A percentile compares a stretch with the other conserved stretches of the same genome.
phyloP scores from a whole-genome alignment of 2,888 invertebrate genomes.

The Halictus ligatus region DNA sequence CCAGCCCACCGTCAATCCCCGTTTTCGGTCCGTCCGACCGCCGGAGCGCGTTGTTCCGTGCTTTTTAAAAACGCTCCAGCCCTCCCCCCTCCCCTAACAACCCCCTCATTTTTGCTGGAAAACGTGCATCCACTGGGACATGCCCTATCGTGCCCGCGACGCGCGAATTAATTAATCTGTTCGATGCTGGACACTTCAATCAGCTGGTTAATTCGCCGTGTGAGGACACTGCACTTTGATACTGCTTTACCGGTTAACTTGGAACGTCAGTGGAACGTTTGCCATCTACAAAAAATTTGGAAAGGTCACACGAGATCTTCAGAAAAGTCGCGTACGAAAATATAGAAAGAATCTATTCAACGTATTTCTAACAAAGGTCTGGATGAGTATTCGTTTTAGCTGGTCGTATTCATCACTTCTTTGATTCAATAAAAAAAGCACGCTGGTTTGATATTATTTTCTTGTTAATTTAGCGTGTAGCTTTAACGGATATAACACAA shows the following conservation, averaged over 20 bases:
- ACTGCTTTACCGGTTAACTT: neutral
- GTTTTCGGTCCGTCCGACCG: constrained; percentile 50
- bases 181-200: neutral
- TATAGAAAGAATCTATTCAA: neutral
- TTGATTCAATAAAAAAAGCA: neutral
- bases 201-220: neutral
- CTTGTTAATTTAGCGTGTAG: neutral
- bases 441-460: neutral
- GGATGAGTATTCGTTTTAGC: neutral
- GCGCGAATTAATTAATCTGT: neutral
- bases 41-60: constrained; percentile 54
- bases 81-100: neutral
- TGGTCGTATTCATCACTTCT: too few relatives aligned
- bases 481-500: neutral
- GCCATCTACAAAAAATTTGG: neutral
- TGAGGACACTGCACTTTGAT: neutral
- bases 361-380: neutral
- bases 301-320: too few relatives aligned
- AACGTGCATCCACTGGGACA: constrained; percentile 20
- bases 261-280: neutral
- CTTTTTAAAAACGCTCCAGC: constrained; percentile 51
- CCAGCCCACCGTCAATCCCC: constrained; percentile 50
- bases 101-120: constrained; percentile 4
- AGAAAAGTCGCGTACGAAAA: neutral
- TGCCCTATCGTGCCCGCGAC: neutral